A percentile compares a stretch with the other conserved stretches of the same genome.
Evolutionary conservation across 2,797 vertebrate genomes (phyloP).

Genomic region (Pampus argenteus): DNA sequence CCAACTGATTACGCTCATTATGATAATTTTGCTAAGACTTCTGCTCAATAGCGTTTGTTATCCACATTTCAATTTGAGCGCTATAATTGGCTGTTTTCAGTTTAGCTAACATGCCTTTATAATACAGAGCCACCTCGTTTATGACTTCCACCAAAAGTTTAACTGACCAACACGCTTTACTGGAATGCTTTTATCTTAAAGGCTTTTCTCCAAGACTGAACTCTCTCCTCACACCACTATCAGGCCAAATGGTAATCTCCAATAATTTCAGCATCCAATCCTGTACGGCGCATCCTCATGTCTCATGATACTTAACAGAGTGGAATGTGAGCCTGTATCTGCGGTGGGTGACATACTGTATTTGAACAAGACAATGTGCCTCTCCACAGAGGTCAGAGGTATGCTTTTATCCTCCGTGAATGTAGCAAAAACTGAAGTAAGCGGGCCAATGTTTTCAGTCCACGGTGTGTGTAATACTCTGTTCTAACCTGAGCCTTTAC

Average conservation of each 20-base stretch:
- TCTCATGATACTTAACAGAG: constrained; percentile 52
- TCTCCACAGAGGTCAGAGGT: constrained; percentile 54
- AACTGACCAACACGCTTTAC: constrained; percentile 30
- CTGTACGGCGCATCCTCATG: constrained; percentile 18
- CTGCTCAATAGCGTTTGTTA: constrained; percentile 62
- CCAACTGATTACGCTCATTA: constrained; percentile 62
- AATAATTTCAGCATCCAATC: constrained; percentile 40
- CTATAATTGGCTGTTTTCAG: constrained; percentile 47
- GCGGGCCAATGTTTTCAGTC: constrained; percentile 20
- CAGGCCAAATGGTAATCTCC: constrained; percentile 33
- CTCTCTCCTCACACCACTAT: constrained; percentile 41
- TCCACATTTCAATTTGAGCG: constrained; percentile 41
- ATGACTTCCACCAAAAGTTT: constrained; percentile 32
- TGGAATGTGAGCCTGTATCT: constrained; percentile 58
- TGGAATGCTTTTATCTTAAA: constrained; percentile 64
- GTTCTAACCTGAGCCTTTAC: constrained; percentile 79
- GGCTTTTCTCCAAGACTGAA: constrained; percentile 49
- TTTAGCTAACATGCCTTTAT: constrained; percentile 10
- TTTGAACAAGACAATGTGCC: constrained; percentile 38
- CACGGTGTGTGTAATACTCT: constrained; percentile 27
- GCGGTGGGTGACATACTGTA: constrained; percentile 50
- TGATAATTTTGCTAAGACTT: constrained; percentile 37
- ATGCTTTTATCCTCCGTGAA: constrained; percentile 53
- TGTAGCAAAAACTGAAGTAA: constrained; percentile 30
- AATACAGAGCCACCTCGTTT: constrained; percentile 34